phyloP scores from a whole-genome alignment of 2,113 vertebrate species.

The Sylvia atricapilla region DNA sequence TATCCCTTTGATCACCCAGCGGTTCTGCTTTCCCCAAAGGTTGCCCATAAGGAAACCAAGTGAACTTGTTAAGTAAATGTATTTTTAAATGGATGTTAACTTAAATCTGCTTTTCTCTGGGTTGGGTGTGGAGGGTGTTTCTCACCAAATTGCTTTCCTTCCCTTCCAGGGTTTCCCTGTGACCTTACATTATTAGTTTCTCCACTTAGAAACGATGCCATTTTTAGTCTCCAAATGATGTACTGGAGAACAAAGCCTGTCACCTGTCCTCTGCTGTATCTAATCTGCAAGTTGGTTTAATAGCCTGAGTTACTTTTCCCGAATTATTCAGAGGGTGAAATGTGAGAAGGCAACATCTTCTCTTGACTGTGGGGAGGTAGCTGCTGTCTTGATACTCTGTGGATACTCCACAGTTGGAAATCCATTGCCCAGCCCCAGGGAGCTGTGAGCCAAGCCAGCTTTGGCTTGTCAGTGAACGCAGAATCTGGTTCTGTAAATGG shows the following conservation, averaged over 20 bases:
- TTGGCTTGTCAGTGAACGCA: neutral
- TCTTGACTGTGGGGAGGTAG: neutral
- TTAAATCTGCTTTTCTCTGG: neutral
- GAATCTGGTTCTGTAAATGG: neutral
- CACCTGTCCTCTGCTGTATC: neutral
- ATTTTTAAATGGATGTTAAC: neutral
- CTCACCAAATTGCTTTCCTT: neutral
- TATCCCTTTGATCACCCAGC: neutral
- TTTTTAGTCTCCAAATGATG: conserved; percentile 6
- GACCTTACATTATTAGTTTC: neutral
- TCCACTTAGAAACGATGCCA: neutral
- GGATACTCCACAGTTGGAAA: rapidly evolving
- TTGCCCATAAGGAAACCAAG: neutral
- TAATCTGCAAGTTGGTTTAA: neutral
- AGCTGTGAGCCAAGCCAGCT: neutral
- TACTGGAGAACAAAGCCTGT: neutral
- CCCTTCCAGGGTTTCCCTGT: neutral
- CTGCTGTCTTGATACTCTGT: neutral
- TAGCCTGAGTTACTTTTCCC: neutral
- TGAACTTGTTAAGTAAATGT: neutral
- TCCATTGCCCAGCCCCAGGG: neutral
- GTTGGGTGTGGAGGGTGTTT: neutral
- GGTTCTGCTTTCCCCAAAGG: neutral
- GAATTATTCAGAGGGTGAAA: neutral
- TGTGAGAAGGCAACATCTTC: rapidly evolving